Conservation (phyloP, 1,140 invertebrate genomes). For the Drosophila varians region DNA sequence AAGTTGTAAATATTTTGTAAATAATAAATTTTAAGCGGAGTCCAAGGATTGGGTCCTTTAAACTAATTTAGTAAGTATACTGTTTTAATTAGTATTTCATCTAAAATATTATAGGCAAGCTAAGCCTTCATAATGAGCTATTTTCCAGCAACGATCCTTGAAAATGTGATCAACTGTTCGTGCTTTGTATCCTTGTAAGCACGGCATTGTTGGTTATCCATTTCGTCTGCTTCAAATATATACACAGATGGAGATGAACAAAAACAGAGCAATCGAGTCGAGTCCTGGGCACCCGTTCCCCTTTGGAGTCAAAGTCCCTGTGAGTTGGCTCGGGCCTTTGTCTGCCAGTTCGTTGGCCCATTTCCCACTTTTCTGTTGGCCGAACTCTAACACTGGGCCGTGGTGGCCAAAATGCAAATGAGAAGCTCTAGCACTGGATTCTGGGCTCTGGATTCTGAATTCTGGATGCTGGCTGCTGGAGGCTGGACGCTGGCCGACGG, state of each 20-base stretch:
- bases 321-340: constrained; percentile 18
- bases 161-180: constrained; percentile 1
- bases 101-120: too few relatives aligned
- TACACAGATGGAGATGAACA: neutral
- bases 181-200: neutral
- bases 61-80: too few relatives aligned
- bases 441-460: neutral
- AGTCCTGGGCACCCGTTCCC: constrained; percentile 5
- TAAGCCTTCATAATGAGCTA: neutral
- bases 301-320: constrained; percentile 22
- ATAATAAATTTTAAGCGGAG: too few relatives aligned
- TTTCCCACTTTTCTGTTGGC: constrained; percentile 32
- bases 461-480: constrained; percentile 18
- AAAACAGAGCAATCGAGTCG: constrained; percentile 17
- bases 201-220: constrained; percentile 2
- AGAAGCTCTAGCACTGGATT: constrained; percentile 47
- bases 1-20: too few relatives aligned
- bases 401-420: constrained; percentile 52
- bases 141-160: neutral
- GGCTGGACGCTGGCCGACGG: constrained; percentile 12
- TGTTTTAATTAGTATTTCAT: too few relatives aligned
- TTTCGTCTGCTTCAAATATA: constrained; percentile 2
- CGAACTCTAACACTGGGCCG: constrained; percentile 5
- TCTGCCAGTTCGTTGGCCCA: constrained; percentile 45
- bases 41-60: too few relatives aligned